phyloP scores from a whole-genome alignment of 1,140 invertebrate species.

The Drosophila eugracilis region DNA sequence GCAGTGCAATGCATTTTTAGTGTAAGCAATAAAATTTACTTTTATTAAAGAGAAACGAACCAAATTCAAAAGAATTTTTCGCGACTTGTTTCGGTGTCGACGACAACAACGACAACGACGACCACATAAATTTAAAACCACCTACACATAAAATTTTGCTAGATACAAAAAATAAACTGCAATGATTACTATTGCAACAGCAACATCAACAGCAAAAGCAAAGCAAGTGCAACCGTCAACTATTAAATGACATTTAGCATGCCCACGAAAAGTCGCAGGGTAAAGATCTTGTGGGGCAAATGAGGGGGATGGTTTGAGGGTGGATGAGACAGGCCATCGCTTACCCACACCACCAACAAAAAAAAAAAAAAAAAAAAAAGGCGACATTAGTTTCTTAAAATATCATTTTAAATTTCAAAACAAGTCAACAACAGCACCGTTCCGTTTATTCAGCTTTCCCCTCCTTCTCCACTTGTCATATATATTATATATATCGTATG shows the following conservation, averaged over 20 bases:
- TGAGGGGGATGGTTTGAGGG: neutral
- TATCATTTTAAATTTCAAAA: constrained; percentile 82
- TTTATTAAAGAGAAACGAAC: constrained; percentile 82
- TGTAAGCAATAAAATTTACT: constrained; percentile 82
- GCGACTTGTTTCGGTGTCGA: constrained; percentile 68
- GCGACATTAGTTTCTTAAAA: constrained; percentile 79
- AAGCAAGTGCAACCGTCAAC: constrained; percentile 81
- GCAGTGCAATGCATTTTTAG: constrained; percentile 54
- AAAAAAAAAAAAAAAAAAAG: too few species aligned
- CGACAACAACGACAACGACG: constrained; percentile 64
- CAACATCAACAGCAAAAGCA: constrained; percentile 35
- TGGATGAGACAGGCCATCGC: constrained; percentile 7
- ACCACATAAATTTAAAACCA: constrained; percentile 77
- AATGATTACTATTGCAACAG: constrained; percentile 71
- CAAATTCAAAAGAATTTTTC: constrained; percentile 81
- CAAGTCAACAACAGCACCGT: constrained; percentile 66
- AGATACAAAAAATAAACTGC: constrained; percentile 67
- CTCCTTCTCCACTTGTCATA: constrained; percentile 9
- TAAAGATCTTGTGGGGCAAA: neutral
- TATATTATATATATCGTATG: constrained; percentile 7
- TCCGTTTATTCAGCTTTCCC: neutral
- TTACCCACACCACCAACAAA: constrained; percentile 26
- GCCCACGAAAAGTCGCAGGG: constrained; percentile 51
- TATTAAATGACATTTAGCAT: constrained; percentile 83
- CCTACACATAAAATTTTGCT: constrained; percentile 66